These are phyloP conservation scores for Ectemnius cavifrons DNA, from an alignment of 2,888 invertebrate genomes.

Conservation along the genomic window DNA sequence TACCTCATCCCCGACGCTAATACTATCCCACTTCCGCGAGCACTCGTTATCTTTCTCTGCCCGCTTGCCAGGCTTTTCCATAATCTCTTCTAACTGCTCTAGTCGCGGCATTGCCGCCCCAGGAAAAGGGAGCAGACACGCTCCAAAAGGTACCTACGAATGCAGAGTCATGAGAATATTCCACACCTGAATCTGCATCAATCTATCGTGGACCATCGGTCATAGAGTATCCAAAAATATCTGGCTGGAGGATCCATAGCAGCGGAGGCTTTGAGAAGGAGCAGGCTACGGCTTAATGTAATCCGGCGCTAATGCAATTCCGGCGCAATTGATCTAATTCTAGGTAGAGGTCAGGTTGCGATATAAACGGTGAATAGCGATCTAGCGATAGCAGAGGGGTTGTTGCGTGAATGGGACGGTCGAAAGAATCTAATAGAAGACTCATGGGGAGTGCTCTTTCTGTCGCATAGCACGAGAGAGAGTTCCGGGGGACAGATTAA, in stretches of 20 bases:
- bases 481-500: conserved; percentile 28
- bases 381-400: neutral
- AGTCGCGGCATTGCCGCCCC: neutral
- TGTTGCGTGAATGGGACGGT: neutral
- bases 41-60: conserved; percentile 50
- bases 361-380: no score
- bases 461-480: conserved; percentile 17
- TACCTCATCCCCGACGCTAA: conserved; percentile 23
- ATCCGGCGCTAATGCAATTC: no score
- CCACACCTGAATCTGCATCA: no score
- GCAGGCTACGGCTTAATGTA: no score
- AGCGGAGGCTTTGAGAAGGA: no score
- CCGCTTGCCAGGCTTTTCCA: conserved; percentile 50
- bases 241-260: neutral
- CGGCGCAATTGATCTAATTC: no score
- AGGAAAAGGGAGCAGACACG: neutral
- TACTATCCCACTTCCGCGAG: conserved; percentile 17
- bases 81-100: conserved; percentile 53
- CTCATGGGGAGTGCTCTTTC: conserved; percentile 17
- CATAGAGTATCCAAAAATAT: neutral
- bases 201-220: neutral
- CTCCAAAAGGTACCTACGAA: no score
- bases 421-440: conserved; percentile 30
- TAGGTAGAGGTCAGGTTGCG: no score
- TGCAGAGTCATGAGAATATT: no score